These are phyloP conservation scores for Garra rufa DNA, from an alignment of 2,113 vertebrate species.

Conservation along the genomic window DNA sequence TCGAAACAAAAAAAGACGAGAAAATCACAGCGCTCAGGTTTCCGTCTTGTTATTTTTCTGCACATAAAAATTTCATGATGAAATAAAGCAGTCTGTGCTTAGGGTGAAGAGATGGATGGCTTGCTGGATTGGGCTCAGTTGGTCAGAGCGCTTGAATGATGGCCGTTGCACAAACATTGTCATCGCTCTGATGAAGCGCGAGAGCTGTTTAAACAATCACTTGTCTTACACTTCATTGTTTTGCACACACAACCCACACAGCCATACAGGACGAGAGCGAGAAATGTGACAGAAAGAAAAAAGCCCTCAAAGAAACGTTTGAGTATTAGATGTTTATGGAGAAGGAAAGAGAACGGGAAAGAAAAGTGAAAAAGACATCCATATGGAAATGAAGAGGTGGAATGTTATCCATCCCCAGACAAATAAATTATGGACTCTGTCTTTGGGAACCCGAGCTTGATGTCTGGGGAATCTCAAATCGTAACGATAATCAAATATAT, in stretches of 20 bases:
- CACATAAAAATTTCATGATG: conserved; percentile 72
- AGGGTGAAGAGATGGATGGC: conserved; percentile 44
- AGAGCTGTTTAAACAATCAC: conserved; percentile 42
- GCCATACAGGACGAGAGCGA: neutral
- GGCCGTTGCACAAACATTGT: conserved; percentile 36
- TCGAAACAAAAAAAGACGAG: neutral
- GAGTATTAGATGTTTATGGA: conserved; percentile 37
- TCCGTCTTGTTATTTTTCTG: conserved; percentile 70
- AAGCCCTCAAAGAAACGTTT: neutral
- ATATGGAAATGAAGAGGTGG: conserved; percentile 58
- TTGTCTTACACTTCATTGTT: conserved; percentile 17
- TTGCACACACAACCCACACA: neutral
- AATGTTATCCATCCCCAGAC: conserved; percentile 50
- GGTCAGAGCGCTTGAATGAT: conserved; percentile 58
- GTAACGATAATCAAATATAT: conserved; percentile 54
- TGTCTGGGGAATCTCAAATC: conserved; percentile 43
- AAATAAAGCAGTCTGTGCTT: conserved; percentile 66
- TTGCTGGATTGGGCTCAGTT: conserved; percentile 58
- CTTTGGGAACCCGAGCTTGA: conserved; percentile 33
- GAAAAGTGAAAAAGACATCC: conserved; percentile 4
- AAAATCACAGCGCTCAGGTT: conserved; percentile 57
- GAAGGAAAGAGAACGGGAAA: neutral
- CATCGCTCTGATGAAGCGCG: neutral
- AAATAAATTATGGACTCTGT: conserved; percentile 38
- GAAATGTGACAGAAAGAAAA: neutral